Evolutionary conservation across 2,797 vertebrate genomes (phyloP).

Genomic region (Crenichthys baileyi): DNA sequence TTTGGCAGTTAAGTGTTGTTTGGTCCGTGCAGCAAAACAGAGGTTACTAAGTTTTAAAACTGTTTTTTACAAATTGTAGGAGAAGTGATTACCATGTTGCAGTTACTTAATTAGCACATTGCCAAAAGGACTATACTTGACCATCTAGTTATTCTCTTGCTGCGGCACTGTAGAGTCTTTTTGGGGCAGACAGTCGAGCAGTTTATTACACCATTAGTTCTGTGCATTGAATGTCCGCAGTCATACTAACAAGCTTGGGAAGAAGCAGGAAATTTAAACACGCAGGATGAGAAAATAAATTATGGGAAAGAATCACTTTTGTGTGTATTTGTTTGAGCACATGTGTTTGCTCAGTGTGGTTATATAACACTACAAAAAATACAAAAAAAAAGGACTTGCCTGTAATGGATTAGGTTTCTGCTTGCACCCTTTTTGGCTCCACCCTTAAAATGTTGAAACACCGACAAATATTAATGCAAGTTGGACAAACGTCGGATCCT

Average conservation of each 20-base stretch:
- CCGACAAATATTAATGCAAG: slow-evolving; percentile 79
- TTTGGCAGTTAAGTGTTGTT: not conserved
- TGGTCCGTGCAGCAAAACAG: not conserved
- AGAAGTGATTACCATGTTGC: slow-evolving; percentile 40
- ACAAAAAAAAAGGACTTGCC: slow-evolving; percentile 1
- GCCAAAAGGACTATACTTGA: slow-evolving; percentile 36
- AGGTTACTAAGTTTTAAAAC: slow-evolving; percentile 14
- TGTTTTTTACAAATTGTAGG: slow-evolving; percentile 36
- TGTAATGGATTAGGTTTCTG: slow-evolving; percentile 49
- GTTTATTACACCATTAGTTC: slow-evolving; percentile 43
- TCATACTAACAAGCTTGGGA: slow-evolving; percentile 64
- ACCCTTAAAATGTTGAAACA: slow-evolving; percentile 53
- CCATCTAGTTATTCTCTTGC: slow-evolving; percentile 17
- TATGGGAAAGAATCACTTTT: slow-evolving; percentile 27
- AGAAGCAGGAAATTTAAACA: slow-evolving; percentile 50
- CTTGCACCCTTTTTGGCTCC: slow-evolving; percentile 39
- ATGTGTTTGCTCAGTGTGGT: slow-evolving; percentile 30
- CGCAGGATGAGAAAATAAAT: slow-evolving; percentile 52
- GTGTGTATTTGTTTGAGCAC: slow-evolving; percentile 28
- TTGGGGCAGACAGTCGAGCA: not conserved
- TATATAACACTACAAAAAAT: slow-evolving; percentile 24
- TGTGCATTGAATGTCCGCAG: slow-evolving; percentile 29
- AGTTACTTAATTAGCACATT: slow-evolving; percentile 37
- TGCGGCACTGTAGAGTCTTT: slow-evolving; percentile 35
- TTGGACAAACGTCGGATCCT: slow-evolving; percentile 75